Base-by-base conservation (phyloP, 2,797 vertebrate species). In the Graptemys geographica region DNA sequence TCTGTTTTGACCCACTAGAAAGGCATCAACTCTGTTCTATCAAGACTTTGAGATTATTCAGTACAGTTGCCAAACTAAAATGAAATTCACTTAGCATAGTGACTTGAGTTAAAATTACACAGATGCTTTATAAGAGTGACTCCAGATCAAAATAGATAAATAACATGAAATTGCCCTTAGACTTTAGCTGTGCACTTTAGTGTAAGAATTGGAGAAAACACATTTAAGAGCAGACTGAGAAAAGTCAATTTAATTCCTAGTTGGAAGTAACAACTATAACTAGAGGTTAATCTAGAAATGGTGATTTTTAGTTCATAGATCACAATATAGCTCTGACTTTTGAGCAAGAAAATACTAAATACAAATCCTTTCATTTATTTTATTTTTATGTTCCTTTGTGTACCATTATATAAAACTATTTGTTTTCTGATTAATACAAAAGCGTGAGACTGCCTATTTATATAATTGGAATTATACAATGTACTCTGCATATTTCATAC, bases 41-140 rank as follows among this genome's bases (percentile, higher is more conserved):
- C 83, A 90, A 33, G 81, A 87, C 31, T 62, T 44, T 86, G 69
- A 28, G 49, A 19, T 83, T 79, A 79, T 90, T 84, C 90, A 82
- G 47, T 44, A 90, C 79, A 93, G 79, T 69, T 92, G 56, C 82
- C 56, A 85, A 44, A 86, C 79, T 88, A 84, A 87, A 88, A 87
- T 86, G 51, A 85, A 90, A 83, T 25, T 84, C 81, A 93, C 27
- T 47, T 83, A 86, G 90, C 74, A 19, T 82, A 69, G 37, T 41
- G 91, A 76, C 44, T 49, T 79, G 83, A 52, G 56, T 59, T 62
- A 84, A 37, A 88, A n/a, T 83, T 57, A 47, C 21, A 41, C 37
- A 44, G 79, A 78, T 87, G 51, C 56, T 74, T 59, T 81, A 28
- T 41, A 57, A 87, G 69, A 84, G 52, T 33, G 11, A 78, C 28